Percentiles rank a stretch among this genome's conserved stretches.
Conservation (phyloP, 2,888 invertebrate species). For the Drosophila imparisetae region DNA sequence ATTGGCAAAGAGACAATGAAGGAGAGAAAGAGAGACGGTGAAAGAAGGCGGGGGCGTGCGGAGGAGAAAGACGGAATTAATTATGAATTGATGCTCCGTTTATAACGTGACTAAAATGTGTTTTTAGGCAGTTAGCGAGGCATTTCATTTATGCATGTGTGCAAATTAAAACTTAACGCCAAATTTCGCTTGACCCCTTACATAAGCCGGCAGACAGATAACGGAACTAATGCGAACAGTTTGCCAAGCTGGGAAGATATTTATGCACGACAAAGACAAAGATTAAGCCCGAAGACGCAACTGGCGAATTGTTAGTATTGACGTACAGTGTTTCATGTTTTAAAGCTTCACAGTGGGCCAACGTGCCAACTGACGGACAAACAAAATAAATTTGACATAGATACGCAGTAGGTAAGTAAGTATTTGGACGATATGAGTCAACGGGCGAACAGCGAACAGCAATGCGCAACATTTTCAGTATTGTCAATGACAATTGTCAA, state of each 20-base stretch:
- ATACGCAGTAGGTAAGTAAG: constrained; percentile 11
- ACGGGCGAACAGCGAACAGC: constrained; percentile 3
- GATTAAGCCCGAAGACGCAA: constrained; percentile 4
- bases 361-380: constrained; percentile 24
- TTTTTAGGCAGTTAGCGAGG: constrained; percentile 26
- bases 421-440: constrained; percentile 23
- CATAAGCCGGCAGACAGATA: constrained; percentile 55
- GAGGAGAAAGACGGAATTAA: constrained; percentile 15
- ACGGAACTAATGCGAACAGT: constrained; percentile 65
- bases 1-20: constrained; percentile 8
- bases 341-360: constrained; percentile 8
- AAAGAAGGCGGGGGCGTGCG: constrained; percentile 4
- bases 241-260: constrained; percentile 20
- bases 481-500: constrained; percentile 27
- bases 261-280: constrained; percentile 3
- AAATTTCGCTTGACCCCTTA: constrained; percentile 64
- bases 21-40: constrained; percentile 1
- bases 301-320: constrained; percentile 25
- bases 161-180: constrained; percentile 46
- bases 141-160: constrained; percentile 46
- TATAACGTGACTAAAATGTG: constrained; percentile 39
- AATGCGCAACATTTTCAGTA: constrained; percentile 10
- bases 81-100: constrained; percentile 28
- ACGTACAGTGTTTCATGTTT: constrained; percentile 1
- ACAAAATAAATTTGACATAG: constrained; percentile 36